Percentiles rank a stretch among this genome's conserved stretches.
Evolutionary conservation across 2,797 vertebrate species (phyloP).

Genomic region (Mus minutoides): DNA sequence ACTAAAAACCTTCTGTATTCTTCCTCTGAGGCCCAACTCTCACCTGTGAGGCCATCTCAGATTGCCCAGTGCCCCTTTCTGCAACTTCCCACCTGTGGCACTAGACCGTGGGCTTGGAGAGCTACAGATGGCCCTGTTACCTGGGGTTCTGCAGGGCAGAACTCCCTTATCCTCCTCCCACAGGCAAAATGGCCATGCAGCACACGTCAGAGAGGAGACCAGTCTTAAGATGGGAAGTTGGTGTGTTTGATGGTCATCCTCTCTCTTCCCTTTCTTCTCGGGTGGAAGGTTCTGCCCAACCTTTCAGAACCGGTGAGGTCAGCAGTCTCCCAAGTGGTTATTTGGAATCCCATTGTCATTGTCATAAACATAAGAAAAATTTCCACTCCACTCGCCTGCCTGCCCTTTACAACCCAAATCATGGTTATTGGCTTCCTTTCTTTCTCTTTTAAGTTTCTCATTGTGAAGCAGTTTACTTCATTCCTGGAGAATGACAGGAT

Average conservation of each 20-base stretch:
- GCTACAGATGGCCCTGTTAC: neutral
- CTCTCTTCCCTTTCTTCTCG: slow-evolving; percentile 3
- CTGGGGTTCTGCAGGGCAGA: neutral
- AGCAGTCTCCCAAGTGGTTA: slow-evolving; percentile 1
- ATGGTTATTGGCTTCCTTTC: neutral
- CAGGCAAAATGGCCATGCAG: neutral
- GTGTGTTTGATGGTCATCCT: neutral
- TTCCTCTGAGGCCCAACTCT: neutral
- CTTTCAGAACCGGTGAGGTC: neutral
- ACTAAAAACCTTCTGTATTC: neutral
- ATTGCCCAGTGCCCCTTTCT: neutral
- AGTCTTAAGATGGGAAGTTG: neutral
- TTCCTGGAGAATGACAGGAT: slow-evolving; percentile 41
- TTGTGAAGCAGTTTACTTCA: neutral
- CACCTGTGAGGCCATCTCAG: neutral
- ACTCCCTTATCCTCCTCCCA: neutral
- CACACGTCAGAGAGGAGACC: neutral
- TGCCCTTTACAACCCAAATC: neutral
- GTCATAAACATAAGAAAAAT: slow-evolving; percentile 54
- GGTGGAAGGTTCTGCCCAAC: neutral
- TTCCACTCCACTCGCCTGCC: neutral
- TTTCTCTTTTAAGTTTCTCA: neutral
- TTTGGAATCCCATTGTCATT: neutral
- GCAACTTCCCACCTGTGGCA: neutral
- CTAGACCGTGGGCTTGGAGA: neutral